Percentiles rank a stretch among this genome's conserved stretches.
Evolutionary conservation across 2,888 invertebrate genomes (phyloP).

Genomic region (Acanthoscelides obtectus): DNA sequence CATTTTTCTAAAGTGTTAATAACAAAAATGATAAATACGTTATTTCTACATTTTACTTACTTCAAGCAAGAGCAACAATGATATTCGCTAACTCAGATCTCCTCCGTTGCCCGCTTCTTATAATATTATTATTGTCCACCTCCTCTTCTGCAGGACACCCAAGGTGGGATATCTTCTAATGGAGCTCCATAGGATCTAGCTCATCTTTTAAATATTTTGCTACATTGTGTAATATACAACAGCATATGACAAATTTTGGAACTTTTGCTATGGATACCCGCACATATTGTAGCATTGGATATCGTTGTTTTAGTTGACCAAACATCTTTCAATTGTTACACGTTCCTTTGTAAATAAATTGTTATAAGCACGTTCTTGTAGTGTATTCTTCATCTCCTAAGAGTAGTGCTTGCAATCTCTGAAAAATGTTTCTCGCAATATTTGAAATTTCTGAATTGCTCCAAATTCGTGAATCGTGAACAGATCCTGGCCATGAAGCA

Average conservation of each 20-base stretch:
- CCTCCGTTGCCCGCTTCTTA: conserved; percentile 1
- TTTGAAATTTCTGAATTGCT: too few relatives aligned
- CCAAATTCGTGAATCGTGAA: too few relatives aligned
- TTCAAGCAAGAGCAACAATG: conserved; percentile 5
- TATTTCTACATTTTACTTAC: conserved; percentile 1
- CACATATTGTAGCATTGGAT: conserved; percentile 14
- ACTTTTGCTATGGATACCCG: conserved; percentile 5
- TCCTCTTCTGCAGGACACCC: conserved; percentile 1
- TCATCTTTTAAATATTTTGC: conserved; percentile 14
- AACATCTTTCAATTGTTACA: conserved; percentile 22
- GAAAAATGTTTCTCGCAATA: too few relatives aligned
- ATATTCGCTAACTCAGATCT: conserved; percentile 5
- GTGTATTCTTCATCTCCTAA: too few relatives aligned
- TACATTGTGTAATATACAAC: conserved; percentile 12
- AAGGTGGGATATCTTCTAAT: conserved; percentile 4
- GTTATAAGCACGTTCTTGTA: conserved; percentile 14
- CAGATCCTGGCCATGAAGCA: too few relatives aligned
- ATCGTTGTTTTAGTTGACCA: conserved; percentile 20
- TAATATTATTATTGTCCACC: conserved; percentile 4
- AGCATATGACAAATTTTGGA: conserved; percentile 6
- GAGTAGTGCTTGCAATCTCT: too few relatives aligned
- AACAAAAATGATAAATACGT: neutral
- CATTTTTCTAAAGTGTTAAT: neutral
- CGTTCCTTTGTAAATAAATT: conserved; percentile 14
- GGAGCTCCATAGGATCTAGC: neutral